Base-by-base conservation (phyloP, 1,140 invertebrate species). In the Globodera rostochiensis region DNA sequence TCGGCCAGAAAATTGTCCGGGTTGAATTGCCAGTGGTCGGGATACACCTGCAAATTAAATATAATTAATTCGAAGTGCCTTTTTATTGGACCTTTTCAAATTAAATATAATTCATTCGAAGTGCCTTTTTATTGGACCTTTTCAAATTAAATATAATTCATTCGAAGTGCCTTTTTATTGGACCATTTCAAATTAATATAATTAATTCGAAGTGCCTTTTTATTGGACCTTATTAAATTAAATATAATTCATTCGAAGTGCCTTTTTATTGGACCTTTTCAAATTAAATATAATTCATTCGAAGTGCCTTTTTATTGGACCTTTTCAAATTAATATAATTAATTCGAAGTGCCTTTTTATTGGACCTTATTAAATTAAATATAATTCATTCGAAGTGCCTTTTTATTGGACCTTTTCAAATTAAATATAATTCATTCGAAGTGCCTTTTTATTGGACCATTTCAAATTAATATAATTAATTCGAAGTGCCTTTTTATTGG, bases 1-100 rank as follows among this genome's bases (percentile, higher is more conserved):
- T 94, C 93, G 0, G 94, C 93, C 74, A 96, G 91, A 91, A 97
- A 98, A 88, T 96, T 94, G 82, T 98, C 95, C 0, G 96, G 96
- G 91, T 96, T 92, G 89, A 97, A 98, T 21, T 70, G 21, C 67
- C 67, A 70, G 73, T 9, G 89, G 21, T 53, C 15, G 53, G 53
- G 53, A 15, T 53, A 53, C 7, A 53, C 53, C 53, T 53, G 8
- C 9, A 53, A 15, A 7, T 53, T 6, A 11, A 15, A 9, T 53
- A 6, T 53, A 53, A 53, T 53, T 53, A 0, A 53, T 53, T 53
- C 15, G 2, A 15, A 53, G 3, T 8, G 47, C 46, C 8, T 60
- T 21, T 25, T 36, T 21, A 1, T 36, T 3, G 36, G 36, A 47
- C 81, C 21, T 78, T 50, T 60, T 82, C 95, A 93, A 25, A 25